A percentile compares a stretch with the other conserved stretches of the same genome.
phyloP scores from a whole-genome alignment of 2,113 vertebrate genomes.

The Carassius carassius region DNA sequence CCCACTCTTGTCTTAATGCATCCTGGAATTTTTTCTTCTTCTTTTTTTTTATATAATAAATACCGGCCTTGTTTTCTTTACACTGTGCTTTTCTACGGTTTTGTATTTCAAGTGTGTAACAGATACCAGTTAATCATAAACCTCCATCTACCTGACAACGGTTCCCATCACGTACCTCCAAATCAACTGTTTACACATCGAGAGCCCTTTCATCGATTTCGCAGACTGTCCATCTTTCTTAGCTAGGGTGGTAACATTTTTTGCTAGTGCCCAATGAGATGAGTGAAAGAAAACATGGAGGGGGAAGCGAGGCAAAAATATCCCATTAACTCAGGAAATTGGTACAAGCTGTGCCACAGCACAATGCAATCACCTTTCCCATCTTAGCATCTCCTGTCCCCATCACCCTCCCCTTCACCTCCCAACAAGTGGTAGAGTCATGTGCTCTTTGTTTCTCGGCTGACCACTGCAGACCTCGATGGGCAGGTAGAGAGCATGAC shows the following conservation, averaged over 20 bases:
- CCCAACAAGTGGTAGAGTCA: constrained; percentile 33
- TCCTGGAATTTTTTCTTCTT: not conserved
- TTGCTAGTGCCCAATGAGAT: constrained; percentile 13
- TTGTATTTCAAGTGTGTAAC: constrained; percentile 6
- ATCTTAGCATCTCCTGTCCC: constrained; percentile 46
- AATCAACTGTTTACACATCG: constrained; percentile 40
- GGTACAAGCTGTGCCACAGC: constrained; percentile 68
- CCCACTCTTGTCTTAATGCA: not conserved
- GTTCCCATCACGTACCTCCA: not conserved
- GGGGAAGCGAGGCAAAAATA: constrained; percentile 57
- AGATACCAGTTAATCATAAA: not conserved
- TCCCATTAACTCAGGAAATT: constrained; percentile 72
- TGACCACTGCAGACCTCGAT: constrained; percentile 23
- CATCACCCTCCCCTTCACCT: constrained; percentile 38
- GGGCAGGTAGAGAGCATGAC: not conserved
- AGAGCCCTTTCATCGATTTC: not conserved
- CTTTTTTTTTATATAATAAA: not conserved
- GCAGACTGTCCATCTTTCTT: constrained; percentile 49
- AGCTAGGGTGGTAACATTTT: constrained; percentile 35
- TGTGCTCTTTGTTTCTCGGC: constrained; percentile 56
- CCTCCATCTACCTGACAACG: not conserved
- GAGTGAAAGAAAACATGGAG: constrained; percentile 44
- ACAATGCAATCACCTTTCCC: constrained; percentile 65
- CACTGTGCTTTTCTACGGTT: not conserved
- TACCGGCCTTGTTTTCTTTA: not conserved